Evolutionary conservation across 2,113 vertebrate genomes (phyloP), one percentile per base, ranked within the genome.

Genomic region (Myxocyprinus asiaticus): DNA sequence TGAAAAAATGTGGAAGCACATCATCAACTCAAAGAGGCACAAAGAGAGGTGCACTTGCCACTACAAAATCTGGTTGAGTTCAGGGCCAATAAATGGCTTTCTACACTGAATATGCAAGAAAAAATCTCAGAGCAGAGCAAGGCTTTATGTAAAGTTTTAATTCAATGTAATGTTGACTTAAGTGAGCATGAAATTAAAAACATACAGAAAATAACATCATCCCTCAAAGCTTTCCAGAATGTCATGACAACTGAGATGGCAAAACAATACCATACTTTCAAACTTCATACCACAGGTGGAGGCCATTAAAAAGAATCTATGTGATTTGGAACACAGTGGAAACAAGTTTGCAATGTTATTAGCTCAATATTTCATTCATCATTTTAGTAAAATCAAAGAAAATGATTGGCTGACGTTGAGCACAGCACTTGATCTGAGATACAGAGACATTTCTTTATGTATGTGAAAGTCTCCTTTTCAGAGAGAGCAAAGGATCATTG

Each of bases 391-490:
- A 22, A 17, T 73, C 10, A 63, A 65, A 62, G n/a, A 53, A 8
- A 53, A n/a, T 6, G 6, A 66, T 7, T 50, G 65, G 56, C 42
- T 82, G 15, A 79, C 11, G n/a, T 3, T 75, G 9, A 79, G 64
- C 42, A 69, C 70, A 47, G 4, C 43, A 8, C 71, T 78, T 66
- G 81, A 82, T 12, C 56, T 66, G 61, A 68, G 81, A 79, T 76
- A 69, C 51, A 9, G 74, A 55, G 43, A 63, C 7, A 12, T 55
- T n/a, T n/a, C n/a, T n/a, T n/a, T n/a, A n/a, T n/a, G n/a, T n/a
- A n/a, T n/a, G n/a, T n/a, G n/a, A n/a, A n/a, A n/a, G n/a, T n/a
- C n/a, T n/a, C n/a, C n/a, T n/a, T n/a, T n/a, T n/a, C n/a, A n/a
- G n/a, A n/a, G n/a, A n/a, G n/a, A n/a, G n/a, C n/a, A n/a, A 7